These are phyloP conservation scores for Austrolebias charrua DNA, from an alignment of 2,797 vertebrate genomes.

Conservation along the genomic window DNA sequence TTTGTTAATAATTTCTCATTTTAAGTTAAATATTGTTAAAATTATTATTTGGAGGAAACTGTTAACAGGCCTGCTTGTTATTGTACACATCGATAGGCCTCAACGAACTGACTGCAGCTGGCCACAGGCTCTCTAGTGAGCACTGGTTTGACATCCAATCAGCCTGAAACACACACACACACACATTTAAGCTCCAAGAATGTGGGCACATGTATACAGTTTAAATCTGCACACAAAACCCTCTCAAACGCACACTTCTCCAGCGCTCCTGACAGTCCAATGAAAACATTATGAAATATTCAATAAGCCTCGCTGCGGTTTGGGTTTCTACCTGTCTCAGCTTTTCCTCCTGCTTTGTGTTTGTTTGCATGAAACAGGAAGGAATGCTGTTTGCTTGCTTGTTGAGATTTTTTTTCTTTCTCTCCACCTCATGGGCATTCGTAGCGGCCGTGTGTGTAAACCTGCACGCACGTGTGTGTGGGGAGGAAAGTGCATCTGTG, in stretches of 20 bases:
- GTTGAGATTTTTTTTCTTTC: conserved; percentile 22
- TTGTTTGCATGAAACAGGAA: conserved; percentile 30
- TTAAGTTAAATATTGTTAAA: no score
- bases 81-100: not conserved
- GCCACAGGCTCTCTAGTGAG: conserved; percentile 1
- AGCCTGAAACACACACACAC: conserved; percentile 28
- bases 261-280: conserved; percentile 57
- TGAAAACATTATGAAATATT: conserved; percentile 77
- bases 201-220: conserved; percentile 21
- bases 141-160: conserved; percentile 39
- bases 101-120: conserved; percentile 30
- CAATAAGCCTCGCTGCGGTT: conserved; percentile 52
- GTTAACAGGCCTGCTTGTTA: conserved; percentile 17
- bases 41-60: not conserved
- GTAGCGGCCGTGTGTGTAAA: conserved; percentile 10
- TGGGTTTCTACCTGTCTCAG: conserved; percentile 63
- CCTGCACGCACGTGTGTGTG: not conserved
- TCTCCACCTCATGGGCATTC: conserved; percentile 1
- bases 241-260: conserved; percentile 1
- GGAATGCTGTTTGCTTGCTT: conserved; percentile 24
- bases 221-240: conserved; percentile 30
- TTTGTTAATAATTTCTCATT: no score
- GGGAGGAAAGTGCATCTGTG: not conserved
- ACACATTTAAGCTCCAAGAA: conserved; percentile 9
- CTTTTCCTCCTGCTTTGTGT: conserved; percentile 37